Conservation (phyloP, 2,113 vertebrate species). For the Eublepharis macularius region DNA sequence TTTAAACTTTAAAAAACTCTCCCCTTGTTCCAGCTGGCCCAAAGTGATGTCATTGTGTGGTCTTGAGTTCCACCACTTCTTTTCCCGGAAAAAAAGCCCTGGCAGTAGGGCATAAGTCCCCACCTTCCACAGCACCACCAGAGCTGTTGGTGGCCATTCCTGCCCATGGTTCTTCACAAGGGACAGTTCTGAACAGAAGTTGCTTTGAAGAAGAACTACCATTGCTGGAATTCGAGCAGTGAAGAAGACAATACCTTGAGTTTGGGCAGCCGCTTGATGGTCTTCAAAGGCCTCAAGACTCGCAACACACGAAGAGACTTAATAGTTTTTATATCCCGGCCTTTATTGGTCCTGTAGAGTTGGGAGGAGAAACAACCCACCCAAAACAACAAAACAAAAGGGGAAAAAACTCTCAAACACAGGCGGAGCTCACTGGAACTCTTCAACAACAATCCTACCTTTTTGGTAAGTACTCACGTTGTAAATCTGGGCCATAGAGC, state of each 20-base stretch:
- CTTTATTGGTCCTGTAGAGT: slow-evolving; percentile 88
- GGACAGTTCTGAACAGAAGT: neutral
- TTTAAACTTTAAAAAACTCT: too few species aligned
- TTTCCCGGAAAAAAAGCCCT: too few species aligned
- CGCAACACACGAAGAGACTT: slow-evolving; percentile 95
- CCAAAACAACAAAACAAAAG: slow-evolving; percentile 40
- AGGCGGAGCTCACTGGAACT: neutral
- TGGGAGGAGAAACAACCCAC: neutral
- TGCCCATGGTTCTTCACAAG: neutral
- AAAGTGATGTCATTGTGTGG: too few species aligned
- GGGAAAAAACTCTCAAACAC: neutral
- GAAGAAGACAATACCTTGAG: slow-evolving; percentile 83
- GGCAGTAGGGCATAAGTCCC: too few species aligned
- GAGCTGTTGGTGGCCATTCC: neutral
- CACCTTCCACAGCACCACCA: too few species aligned
- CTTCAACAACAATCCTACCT: neutral
- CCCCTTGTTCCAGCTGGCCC: too few species aligned
- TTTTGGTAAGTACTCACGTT: accelerated
- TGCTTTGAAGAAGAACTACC: neutral
- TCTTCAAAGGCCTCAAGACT: slow-evolving; percentile 95
- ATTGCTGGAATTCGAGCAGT: neutral
- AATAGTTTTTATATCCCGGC: slow-evolving; percentile 98
- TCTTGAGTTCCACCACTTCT: too few species aligned
- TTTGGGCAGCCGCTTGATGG: slow-evolving; percentile 98
- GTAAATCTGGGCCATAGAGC: neutral